Conservation (phyloP, 2,797 vertebrate genomes). For the Xerus rutilus region DNA sequence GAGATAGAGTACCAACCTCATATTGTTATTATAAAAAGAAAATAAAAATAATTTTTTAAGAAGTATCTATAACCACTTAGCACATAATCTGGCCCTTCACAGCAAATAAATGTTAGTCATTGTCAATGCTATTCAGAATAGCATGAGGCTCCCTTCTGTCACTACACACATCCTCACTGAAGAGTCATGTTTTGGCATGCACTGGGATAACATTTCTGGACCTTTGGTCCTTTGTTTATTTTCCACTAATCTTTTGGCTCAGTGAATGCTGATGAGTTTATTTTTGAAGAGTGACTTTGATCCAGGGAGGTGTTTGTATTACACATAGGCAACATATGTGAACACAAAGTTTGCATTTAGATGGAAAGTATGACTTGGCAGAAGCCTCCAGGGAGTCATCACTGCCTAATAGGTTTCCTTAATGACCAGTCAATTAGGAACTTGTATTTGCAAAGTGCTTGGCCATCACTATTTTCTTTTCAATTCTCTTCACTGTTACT, state of each 20-base stretch:
- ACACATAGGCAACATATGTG: not conserved
- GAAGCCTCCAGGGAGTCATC: not conserved
- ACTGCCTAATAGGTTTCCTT: constrained; percentile 48
- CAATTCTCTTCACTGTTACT: not conserved
- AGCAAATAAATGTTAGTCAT: not conserved
- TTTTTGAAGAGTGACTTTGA: not conserved
- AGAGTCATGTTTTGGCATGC: not conserved
- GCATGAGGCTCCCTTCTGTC: not conserved
- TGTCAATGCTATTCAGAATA: not conserved
- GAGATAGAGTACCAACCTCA: not conserved
- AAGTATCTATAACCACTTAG: not conserved
- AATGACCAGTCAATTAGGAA: constrained; percentile 68
- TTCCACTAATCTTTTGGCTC: not conserved
- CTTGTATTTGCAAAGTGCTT: constrained; percentile 65
- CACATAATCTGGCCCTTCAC: not conserved
- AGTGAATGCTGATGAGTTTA: not conserved
- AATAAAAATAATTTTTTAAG: not conserved
- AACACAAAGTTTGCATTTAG: not conserved
- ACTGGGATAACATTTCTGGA: not conserved
- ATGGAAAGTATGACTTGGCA: not conserved
- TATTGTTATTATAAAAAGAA: not conserved
- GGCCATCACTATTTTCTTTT: constrained; percentile 51
- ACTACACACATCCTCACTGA: not conserved
- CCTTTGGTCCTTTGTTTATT: not conserved
- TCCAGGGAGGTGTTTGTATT: not conserved